Percentiles rank a stretch among this genome's conserved stretches.
Conservation (phyloP, 2,888 invertebrate genomes). For the Amphipyra tragopoginis region DNA sequence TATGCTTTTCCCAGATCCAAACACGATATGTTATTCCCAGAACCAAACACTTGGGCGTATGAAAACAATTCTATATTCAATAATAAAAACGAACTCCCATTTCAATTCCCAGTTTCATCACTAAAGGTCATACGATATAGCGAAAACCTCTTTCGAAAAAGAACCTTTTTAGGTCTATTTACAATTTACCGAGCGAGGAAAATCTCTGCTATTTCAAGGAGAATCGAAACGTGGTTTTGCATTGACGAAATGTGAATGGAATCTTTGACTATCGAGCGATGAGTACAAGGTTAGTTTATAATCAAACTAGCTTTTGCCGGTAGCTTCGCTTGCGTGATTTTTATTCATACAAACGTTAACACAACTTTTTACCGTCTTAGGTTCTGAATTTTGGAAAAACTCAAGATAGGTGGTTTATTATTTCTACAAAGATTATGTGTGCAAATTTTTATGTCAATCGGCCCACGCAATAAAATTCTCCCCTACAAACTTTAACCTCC, state of each 20-base stretch:
- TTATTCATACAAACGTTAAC: no score
- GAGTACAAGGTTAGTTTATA: constrained; percentile 45
- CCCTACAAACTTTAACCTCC: no score
- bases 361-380: no score
- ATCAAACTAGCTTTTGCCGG: no score
- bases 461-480: no score
- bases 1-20: neutral
- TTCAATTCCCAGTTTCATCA: constrained; percentile 5
- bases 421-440: no score
- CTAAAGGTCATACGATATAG: constrained; percentile 12
- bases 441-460: no score
- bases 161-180: constrained; percentile 34
- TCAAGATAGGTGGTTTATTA: no score
- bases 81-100: constrained; percentile 7
- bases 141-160: constrained; percentile 18
- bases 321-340: no score
- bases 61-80: constrained; percentile 20
- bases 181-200: constrained; percentile 40
- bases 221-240: constrained; percentile 38
- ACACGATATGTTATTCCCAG: neutral
- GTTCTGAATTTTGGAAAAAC: no score
- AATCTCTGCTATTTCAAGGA: constrained; percentile 51
- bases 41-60: neutral
- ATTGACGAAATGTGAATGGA: constrained; percentile 55
- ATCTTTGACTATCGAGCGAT: constrained; percentile 32